Evolutionary conservation across 2,113 vertebrate species (phyloP).

Genomic region (Anser cygnoides): DNA sequence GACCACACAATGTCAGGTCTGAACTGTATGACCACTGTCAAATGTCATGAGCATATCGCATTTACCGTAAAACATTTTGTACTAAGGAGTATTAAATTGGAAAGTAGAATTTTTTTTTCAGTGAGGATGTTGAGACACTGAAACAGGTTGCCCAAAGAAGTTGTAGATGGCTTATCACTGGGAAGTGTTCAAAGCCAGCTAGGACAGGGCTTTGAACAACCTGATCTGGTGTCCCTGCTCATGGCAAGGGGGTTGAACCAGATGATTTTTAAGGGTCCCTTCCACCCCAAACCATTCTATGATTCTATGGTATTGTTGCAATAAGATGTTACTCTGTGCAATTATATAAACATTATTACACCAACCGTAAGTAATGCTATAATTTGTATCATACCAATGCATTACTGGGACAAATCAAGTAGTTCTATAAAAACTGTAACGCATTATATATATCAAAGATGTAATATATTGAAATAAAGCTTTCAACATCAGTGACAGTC

Average conservation of each 20-base stretch:
- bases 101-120: not conserved
- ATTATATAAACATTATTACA: not conserved
- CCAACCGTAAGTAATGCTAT: not conserved
- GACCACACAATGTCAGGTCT: fast-evolving
- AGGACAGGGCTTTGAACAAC: not conserved
- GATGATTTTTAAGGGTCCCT: not conserved
- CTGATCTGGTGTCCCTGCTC: not conserved
- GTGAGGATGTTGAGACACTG: not conserved
- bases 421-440: not conserved
- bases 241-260: not conserved
- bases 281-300: not conserved
- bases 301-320: not conserved
- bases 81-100: not conserved
- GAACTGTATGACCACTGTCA: not conserved
- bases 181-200: not conserved
- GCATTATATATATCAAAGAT: not conserved
- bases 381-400: not conserved
- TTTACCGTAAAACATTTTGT: too few relatives aligned
- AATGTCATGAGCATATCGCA: not conserved
- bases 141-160: not conserved
- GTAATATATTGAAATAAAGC: not conserved
- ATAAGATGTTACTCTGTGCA: not conserved
- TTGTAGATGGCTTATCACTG: not conserved
- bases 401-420: not conserved
- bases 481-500: not conserved